These are phyloP conservation scores for Chelonus formosanus DNA, from an alignment of 2,888 invertebrate species.

Conservation along the genomic window DNA sequence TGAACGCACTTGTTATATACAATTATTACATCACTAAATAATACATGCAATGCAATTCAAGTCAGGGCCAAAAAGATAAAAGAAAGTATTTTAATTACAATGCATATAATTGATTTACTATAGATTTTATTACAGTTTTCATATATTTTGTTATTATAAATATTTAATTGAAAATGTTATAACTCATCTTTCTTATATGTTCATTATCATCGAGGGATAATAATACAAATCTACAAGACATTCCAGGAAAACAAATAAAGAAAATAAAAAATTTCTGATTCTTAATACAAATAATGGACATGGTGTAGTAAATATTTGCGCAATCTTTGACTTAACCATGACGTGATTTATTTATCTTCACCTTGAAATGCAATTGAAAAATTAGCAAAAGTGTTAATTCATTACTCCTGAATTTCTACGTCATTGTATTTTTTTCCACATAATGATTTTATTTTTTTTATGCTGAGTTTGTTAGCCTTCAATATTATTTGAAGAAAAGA, in stretches of 20 bases:
- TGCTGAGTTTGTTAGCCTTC: too few relatives aligned
- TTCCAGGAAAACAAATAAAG: not conserved
- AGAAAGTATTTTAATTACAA: too few relatives aligned
- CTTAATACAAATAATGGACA: not conserved
- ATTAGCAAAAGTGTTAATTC: conserved; percentile 4
- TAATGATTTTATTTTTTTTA: too few relatives aligned
- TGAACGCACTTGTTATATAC: conserved; percentile 9
- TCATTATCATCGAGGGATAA: too few relatives aligned
- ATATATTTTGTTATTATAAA: too few relatives aligned
- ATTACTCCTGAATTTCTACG: not conserved
- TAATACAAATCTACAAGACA: not conserved
- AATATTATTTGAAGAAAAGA: too few relatives aligned
- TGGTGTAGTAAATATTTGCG: not conserved
- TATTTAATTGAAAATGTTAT: too few relatives aligned
- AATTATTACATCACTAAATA: conserved; percentile 20
- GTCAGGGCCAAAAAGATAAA: too few relatives aligned
- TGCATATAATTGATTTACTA: too few relatives aligned
- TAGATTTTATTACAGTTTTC: too few relatives aligned
- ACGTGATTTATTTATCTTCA: conserved; percentile 11
- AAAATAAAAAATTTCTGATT: not conserved
- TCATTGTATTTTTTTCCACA: not conserved
- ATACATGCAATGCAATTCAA: conserved; percentile 11
- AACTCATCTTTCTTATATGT: too few relatives aligned
- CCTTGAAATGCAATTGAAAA: conserved; percentile 10
- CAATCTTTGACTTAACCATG: conserved; percentile 7